phyloP scores from a whole-genome alignment of 1,140 invertebrate species.

The Apis cerana region DNA sequence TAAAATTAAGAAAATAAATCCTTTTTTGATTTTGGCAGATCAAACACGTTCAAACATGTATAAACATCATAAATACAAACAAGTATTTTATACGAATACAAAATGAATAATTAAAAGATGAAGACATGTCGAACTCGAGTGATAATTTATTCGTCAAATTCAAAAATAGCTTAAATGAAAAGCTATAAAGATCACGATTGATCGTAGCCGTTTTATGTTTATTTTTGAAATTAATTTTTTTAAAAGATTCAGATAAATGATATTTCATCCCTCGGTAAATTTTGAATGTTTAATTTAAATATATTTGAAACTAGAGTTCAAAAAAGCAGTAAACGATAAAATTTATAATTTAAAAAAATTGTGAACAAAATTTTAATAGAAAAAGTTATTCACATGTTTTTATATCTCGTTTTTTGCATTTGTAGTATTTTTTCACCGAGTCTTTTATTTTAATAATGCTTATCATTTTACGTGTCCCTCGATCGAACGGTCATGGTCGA shows the following conservation, averaged over 20 bases:
- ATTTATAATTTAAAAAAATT: no score
- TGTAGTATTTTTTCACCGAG: no score
- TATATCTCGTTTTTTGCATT: no score
- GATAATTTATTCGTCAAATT: not conserved
- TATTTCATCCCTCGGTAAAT: no score
- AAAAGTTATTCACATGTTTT: no score
- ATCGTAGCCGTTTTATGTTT: not conserved
- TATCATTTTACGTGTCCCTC: no score
- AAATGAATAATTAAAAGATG: not conserved
- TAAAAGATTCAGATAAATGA: no score
- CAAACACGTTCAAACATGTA: not conserved
- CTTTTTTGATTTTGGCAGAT: not conserved
- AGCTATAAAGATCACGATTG: not conserved
- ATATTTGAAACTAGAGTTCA: no score
- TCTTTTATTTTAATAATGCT: not conserved
- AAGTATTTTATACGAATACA: not conserved
- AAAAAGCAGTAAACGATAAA: no score
- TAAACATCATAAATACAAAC: not conserved
- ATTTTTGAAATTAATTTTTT: not conserved
- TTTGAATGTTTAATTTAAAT: no score
- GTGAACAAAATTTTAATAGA: no score
- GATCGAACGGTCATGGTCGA: no score
- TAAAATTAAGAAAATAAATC: not conserved
- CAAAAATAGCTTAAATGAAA: constrained; percentile 5
- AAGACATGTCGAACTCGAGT: not conserved